Evolutionary conservation across 2,888 invertebrate genomes (phyloP), one percentile per base, ranked within the genome.

Genomic region (Morinoia aosen): DNA sequence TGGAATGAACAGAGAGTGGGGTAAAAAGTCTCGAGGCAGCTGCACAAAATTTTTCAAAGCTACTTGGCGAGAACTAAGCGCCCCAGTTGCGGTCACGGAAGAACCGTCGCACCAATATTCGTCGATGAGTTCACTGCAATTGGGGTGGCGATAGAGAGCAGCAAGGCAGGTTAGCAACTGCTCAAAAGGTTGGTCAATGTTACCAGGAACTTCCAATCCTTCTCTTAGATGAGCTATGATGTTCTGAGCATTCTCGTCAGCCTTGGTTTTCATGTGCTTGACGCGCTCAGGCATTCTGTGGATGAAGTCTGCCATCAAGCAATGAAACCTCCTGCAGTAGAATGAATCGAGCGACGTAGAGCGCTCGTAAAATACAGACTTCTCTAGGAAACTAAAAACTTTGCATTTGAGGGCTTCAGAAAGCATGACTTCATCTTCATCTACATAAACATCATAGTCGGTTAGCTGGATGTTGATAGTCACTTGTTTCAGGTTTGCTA

Each of bases 221-320:
- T 98, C 98, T 96, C 98, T 97, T 91, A 97, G 96, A 96, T 97
- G 97, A 88, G 96, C 96, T 57, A 96, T 96, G 64, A 96, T 96
- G 19, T 96, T 94, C 39, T 96, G 95, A 33, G 98, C 98, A 3
- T 98, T 98, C 97, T 99, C 99, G 97, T 99, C 99, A 0, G 99
- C 99, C 97, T 98, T 98, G 97, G 98, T 98, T 95, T 98, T 97
- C 96, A 99, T 97, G 97, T 98, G 98, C 97, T 98, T 98, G 0
- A 98, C 98, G 98, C 99, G 99, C 95, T 99, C 98, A 95, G 99
- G 99, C 98, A 99, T 98, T 95, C 98, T 98, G 96, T 98, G 98
- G 95, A 99, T 98, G 97, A 99, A 99, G 97, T 99, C 99, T 0
- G 99, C 98, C 95, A 99, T 98, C 16, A 99, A 97, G 39, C 98